Evolutionary conservation across 2,797 vertebrate genomes (phyloP), one percentile per base, ranked within the genome.

Genomic region (Silurus lanzhouensis): DNA sequence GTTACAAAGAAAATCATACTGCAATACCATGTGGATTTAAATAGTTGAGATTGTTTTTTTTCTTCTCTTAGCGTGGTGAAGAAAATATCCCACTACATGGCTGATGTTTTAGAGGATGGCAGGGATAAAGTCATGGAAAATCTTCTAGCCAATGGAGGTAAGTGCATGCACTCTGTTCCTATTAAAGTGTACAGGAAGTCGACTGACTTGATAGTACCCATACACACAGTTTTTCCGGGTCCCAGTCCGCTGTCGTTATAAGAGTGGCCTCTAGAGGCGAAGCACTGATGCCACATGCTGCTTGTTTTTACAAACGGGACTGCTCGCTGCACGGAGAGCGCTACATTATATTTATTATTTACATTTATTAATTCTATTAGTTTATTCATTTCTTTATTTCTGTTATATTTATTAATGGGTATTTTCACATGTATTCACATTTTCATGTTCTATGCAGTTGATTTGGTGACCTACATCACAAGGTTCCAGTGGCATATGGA

Each of bases 401-500:
- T 7, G 48, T 52, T 52, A 7, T 52, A 52, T 7, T 52, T 7
- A 7, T 52, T 7, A 52, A 52, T 52, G 48, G 10, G 48, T 52
- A 52, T 52, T 7, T 10, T 7, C 48, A 52, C 48, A 52, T 52
- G 48, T 52, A 10, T 10, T 7, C 48, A 52, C 48, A 52, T 78
- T 67, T 38, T 44, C 48, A 5, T 22, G 38, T 44, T 70, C 14
- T 13, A 82, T 77, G 27, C 58, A 99, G 98, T 99, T 91, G 98
- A 99, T 91, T 94, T 99, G 93, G 95, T 99, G 89, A 99, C 98
- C 55, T 99, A 99, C 77, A 93, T 99, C 93, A 97, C 97, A 90
- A 94, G 98, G 89, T 99, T 99, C 92, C 98, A 99, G 91, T 99
- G 98, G 98, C 97, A 99, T 91, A 99, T 99, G 98, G 98, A 97